A percentile compares a stretch with the other conserved stretches of the same genome.
phyloP scores from a whole-genome alignment of 2,797 vertebrate species.

The Danio tinwini region DNA sequence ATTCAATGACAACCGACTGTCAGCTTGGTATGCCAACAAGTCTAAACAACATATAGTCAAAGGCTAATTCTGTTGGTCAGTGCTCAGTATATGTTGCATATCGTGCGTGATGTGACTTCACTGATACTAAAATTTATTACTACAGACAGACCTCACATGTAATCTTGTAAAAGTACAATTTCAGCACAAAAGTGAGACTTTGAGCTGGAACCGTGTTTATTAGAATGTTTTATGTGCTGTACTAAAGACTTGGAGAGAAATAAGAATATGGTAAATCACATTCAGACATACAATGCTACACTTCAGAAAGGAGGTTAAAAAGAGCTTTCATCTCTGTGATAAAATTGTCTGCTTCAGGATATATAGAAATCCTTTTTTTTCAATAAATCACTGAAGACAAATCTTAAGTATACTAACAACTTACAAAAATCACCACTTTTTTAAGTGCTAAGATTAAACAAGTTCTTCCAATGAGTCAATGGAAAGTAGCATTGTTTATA shows the following conservation, averaged over 20 bases:
- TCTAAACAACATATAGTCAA: neutral
- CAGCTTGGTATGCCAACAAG: no score
- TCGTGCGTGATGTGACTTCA: neutral
- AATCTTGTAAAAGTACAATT: neutral
- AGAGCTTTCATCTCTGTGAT: neutral
- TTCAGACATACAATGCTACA: neutral
- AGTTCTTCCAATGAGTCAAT: slow-evolving; percentile 14
- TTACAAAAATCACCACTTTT: neutral
- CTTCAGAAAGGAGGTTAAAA: neutral
- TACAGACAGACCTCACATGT: neutral
- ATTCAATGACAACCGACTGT: no score
- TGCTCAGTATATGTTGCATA: neutral
- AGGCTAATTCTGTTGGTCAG: neutral
- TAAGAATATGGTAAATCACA: neutral
- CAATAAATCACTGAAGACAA: neutral
- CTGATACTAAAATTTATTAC: neutral
- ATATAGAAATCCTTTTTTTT: neutral
- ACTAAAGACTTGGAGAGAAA: neutral
- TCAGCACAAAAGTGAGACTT: slow-evolving; percentile 10
- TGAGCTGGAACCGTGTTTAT: neutral
- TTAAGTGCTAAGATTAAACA: slow-evolving; percentile 6
- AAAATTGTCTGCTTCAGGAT: slow-evolving; percentile 5
- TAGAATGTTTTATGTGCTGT: neutral
- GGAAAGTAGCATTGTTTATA: slow-evolving; percentile 13
- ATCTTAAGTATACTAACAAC: neutral